Conservation (phyloP, 2,797 vertebrate species). For the Cossypha polioptera region DNA sequence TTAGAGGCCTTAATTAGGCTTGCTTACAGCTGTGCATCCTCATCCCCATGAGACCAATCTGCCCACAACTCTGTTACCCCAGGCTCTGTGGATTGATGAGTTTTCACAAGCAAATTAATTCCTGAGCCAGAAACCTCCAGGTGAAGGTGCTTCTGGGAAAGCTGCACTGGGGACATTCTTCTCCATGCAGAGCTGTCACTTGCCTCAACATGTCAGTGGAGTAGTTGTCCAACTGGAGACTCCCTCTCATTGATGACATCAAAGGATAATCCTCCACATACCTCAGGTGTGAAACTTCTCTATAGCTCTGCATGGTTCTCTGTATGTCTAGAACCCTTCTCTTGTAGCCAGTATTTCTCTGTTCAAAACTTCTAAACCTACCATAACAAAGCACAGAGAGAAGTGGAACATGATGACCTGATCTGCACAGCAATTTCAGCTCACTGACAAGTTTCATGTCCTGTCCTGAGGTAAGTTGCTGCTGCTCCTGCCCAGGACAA, state of each 20-base stretch:
- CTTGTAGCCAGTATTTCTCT: not conserved
- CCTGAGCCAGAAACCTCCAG: not conserved
- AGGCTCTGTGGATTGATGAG: not conserved
- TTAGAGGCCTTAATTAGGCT: not conserved
- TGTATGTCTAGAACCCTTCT: not conserved
- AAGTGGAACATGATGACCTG: not conserved
- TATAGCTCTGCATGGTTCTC: not conserved
- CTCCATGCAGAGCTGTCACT: not conserved
- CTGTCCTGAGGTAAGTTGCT: not conserved
- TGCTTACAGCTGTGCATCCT: not conserved
- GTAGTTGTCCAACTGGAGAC: not conserved
- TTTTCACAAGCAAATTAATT: constrained; percentile 12
- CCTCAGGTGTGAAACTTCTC: not conserved
- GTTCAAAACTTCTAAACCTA: not conserved
- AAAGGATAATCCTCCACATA: not conserved
- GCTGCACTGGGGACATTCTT: not conserved
- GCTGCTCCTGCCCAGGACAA: not conserved
- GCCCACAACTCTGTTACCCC: not conserved
- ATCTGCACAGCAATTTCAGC: not conserved
- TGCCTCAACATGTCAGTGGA: not conserved
- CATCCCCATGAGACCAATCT: not conserved
- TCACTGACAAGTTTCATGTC: not conserved
- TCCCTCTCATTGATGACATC: not conserved
- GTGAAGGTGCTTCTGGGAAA: constrained; percentile 5
- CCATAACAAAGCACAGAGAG: not conserved